Base-by-base conservation (phyloP, 1,140 invertebrate genomes). In the Druon quercuslanigerum region DNA sequence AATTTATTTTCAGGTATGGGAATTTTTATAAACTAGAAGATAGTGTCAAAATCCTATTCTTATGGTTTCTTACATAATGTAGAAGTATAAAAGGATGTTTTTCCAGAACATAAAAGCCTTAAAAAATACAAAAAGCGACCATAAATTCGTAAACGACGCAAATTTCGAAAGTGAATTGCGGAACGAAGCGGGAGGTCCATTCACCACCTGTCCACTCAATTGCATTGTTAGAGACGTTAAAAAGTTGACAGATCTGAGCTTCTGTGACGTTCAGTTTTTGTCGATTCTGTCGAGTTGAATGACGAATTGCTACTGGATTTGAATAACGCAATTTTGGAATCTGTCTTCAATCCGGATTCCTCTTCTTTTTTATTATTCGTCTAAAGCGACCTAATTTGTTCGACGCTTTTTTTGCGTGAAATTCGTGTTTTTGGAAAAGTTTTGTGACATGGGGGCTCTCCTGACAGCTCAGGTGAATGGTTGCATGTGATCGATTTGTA, bases 301-400 rank as follows among this genome's bases (percentile, higher is more conserved):
- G 60, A 66, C 60, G 60, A 66, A 66, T 66, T 40, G 60, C 60
- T 66, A 66, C 60, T 33, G 25, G 33, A 66, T 66, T n/a, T 66
- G 60, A 66, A 66, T 66, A 46, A 66, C 60, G 60, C 60, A 66
- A 66, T 66, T 66, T 66, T 66, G 25, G 40, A 66, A 33, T 16
- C 14, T 25, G 60, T 66, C 60, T 66, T 40, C 60, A 40, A 66
- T 66, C 40, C 25, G 60, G 40, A 66, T 66, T 66, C 33, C n/a
- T 66, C 60, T 14, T 66, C 60, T 40, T 66, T 66, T 66, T 66
- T 66, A 66, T 40, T 66, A 66, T 40, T 11, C 60, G 40, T 40
- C n/a, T 16, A 66, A 66, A 66, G 60, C 14, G 60, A 66, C 60
- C 60, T 66, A 66, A 66, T 66, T 66, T 66, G 60, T 66, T 66